A percentile compares a stretch with the other conserved stretches of the same genome.
Conservation (phyloP, 2,113 vertebrate species). For the Prolemur simus region DNA sequence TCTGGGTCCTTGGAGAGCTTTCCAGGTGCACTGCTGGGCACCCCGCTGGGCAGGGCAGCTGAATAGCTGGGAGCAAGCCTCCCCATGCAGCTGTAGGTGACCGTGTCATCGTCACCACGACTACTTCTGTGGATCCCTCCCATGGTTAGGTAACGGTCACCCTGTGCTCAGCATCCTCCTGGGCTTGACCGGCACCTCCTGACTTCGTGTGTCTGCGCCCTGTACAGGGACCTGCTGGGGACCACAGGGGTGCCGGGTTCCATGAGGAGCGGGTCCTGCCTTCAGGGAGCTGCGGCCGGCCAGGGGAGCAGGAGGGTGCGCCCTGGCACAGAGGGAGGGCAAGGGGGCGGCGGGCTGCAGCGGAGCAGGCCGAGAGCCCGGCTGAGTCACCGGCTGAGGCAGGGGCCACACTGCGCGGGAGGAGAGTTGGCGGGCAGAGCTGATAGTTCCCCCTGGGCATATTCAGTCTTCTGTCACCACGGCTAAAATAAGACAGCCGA, state of each 20-base stretch:
- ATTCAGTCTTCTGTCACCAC: neutral
- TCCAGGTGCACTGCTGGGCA: neutral
- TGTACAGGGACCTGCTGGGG: neutral
- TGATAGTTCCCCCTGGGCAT: neutral
- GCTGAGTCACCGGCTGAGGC: neutral
- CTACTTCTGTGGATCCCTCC: neutral
- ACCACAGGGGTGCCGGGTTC: neutral
- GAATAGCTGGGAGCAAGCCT: neutral
- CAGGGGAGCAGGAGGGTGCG: neutral
- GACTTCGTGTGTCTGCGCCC: neutral
- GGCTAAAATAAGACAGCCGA: neutral
- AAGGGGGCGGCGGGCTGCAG: no score
- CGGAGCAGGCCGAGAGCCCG: neutral
- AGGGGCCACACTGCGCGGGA: accelerated
- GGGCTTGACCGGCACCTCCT: neutral
- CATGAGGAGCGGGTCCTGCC: neutral
- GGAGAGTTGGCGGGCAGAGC: neutral
- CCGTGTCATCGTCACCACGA: accelerated
- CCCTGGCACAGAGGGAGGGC: neutral
- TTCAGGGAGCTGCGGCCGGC: neutral
- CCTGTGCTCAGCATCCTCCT: neutral
- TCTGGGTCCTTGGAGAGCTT: no score
- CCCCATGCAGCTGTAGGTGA: neutral
- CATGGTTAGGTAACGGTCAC: neutral
- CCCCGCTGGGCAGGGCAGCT: neutral